phyloP scores from a whole-genome alignment of 2,797 vertebrate species.

The Aplochiton taeniatus region DNA sequence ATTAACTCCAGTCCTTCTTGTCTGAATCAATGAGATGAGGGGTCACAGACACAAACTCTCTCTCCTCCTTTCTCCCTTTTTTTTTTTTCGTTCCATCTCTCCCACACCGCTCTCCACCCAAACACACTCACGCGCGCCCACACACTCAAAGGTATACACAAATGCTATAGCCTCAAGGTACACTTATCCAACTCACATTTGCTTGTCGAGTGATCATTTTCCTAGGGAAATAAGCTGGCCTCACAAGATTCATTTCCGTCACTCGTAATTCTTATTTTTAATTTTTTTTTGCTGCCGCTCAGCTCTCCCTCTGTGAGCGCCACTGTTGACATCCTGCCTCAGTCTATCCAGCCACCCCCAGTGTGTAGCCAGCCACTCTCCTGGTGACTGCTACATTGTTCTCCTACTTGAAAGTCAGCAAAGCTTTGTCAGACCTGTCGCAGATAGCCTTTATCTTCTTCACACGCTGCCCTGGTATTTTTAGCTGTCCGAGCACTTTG shows the following conservation, averaged over 20 bases:
- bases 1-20: constrained; percentile 76
- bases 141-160: not conserved
- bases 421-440: constrained; percentile 73
- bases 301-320: constrained; percentile 56
- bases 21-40: constrained; percentile 76
- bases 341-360: constrained; percentile 70
- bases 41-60: constrained; percentile 63
- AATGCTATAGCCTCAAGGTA: not conserved
- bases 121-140: constrained; percentile 1
- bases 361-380: constrained; percentile 72
- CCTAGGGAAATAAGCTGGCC: too few species aligned
- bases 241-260: not conserved
- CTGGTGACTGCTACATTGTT: constrained; percentile 77
- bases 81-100: not conserved
- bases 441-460: constrained; percentile 73
- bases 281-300: constrained; percentile 33
- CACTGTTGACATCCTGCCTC: constrained; percentile 74
- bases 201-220: too few species aligned
- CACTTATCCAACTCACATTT: too few species aligned
- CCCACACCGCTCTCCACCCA: not conserved
- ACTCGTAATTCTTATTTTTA: constrained; percentile 9
- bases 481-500: constrained; percentile 64
- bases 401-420: constrained; percentile 76
- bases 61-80: constrained; percentile 11
- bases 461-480: constrained; percentile 74